These are phyloP conservation scores for Apodemus sylvaticus DNA, from an alignment of 2,113 vertebrate genomes.

Conservation along the genomic window DNA sequence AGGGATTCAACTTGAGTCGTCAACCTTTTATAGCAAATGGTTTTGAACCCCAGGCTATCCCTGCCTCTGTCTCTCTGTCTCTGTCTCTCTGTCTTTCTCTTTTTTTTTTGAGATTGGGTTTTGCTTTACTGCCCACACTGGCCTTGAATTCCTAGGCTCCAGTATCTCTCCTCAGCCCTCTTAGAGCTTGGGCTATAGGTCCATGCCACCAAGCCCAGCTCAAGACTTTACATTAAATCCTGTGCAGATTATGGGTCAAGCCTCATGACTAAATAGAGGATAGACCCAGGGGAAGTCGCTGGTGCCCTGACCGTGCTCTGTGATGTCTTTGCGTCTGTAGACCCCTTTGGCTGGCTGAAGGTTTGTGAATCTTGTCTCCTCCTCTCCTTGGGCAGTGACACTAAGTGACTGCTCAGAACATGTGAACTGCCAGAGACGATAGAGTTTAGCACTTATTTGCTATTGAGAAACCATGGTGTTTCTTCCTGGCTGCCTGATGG, in stretches of 20 bases:
- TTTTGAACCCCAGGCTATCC: neutral
- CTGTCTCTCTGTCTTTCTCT: fast-evolving
- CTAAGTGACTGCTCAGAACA: no score
- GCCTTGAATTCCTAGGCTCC: neutral
- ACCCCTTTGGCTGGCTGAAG: neutral
- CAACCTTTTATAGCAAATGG: neutral
- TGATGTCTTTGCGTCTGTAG: neutral
- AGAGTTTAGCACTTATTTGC: neutral
- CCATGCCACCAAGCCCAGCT: neutral
- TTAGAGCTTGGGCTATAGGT: no score
- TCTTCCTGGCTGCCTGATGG: neutral
- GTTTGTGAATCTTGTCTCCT: neutral
- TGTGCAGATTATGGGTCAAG: fast-evolving
- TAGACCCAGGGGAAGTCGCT: no score
- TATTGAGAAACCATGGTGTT: neutral
- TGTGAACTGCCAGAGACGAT: neutral
- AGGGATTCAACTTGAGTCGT: neutral
- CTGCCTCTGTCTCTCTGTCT: neutral
- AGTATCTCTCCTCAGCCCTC: neutral
- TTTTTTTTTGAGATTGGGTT: neutral
- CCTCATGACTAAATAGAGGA: neutral
- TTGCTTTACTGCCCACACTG: neutral
- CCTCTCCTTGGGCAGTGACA: neutral
- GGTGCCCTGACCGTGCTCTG: neutral
- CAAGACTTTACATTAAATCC: neutral